Evolutionary conservation across 2,888 invertebrate species (phyloP), one percentile per base, ranked within the genome.

Genomic region (Drosophila melanocephala): DNA sequence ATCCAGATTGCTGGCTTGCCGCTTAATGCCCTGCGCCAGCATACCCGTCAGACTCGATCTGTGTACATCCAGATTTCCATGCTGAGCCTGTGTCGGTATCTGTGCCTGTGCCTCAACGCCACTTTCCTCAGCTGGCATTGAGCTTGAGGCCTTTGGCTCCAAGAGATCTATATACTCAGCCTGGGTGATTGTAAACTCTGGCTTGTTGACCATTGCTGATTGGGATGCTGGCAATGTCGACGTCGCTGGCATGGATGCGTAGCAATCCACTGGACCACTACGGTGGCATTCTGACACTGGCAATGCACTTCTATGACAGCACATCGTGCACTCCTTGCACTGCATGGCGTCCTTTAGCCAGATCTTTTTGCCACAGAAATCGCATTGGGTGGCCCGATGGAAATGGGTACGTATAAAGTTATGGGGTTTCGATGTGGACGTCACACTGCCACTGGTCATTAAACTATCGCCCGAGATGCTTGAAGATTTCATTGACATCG

Each of bases 301-400:
- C 95, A 78, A 98, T 96, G 93, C 99, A 99, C 93, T 99, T 99
- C 94, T 98, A 94, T 99, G 99, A 92, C 98, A 98, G 82, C 97
- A 97, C 94, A 98, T 96, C 0, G 96, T 95, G 92, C 99, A 99
- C 77, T 96, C 96, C 62, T 96, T 95, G 93, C 99, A 99, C 91
- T 98, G 97, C 89, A 98, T 97, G 5, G 98, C 99, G 90, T 98
- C 98, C 94, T 99, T 99, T 75, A 99, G 94, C 99, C 99, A 99
- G 86, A 99, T 99, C 97, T 98, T 98, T 92, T 98, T 98, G 72
- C 97, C 96, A 94, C 98, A 98, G 93, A 98, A 98, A 93, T 98
- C 97, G 92, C 98, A 98, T 92, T 97, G 97, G 5, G 98, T 98
- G 0, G 97, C 97, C 66, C 97, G 95, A 91, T 97, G 96, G 92